A percentile compares a stretch with the other conserved stretches of the same genome.
phyloP scores from a whole-genome alignment of 35 echinoderm and acorn worm genomes.

The Apostichopus japonicus region DNA sequence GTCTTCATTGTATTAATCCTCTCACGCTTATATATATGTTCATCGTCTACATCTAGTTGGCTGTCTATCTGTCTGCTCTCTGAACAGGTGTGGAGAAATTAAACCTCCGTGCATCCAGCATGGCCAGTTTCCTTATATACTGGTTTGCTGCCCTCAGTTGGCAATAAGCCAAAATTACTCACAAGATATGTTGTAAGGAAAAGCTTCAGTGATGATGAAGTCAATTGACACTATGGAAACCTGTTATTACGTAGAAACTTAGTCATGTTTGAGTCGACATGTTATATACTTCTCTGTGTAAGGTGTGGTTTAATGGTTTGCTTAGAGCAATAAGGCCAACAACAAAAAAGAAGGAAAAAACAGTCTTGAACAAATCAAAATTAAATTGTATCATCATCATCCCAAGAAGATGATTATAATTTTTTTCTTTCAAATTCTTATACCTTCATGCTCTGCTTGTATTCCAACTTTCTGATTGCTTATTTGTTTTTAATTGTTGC shows the following conservation, averaged over 20 bases:
- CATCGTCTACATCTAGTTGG: too few species aligned
- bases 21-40: too few species aligned
- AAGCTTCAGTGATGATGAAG: background rate
- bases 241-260: conserved; percentile 13
- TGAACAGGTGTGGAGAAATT: background rate
- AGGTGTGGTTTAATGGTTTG: conserved; percentile 8
- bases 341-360: background rate
- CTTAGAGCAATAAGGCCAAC: background rate
- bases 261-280: background rate
- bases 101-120: background rate
- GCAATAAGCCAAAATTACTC: conserved; percentile 33
- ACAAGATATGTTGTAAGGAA: background rate
- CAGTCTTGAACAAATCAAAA: background rate
- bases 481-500: too few species aligned
- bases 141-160: conserved; percentile 33
- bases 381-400: background rate
- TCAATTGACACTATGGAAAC: conserved; percentile 38
- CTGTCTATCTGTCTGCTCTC: background rate
- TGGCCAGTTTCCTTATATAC: background rate
- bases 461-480: too few species aligned
- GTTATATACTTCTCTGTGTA: background rate
- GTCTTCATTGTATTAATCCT: too few species aligned
- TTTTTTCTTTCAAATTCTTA: background rate
- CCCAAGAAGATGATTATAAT: background rate
- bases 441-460: too few species aligned